These are phyloP conservation scores for Zhengitettix transpicula DNA, from an alignment of 2,888 invertebrate genomes.

Conservation along the genomic window DNA sequence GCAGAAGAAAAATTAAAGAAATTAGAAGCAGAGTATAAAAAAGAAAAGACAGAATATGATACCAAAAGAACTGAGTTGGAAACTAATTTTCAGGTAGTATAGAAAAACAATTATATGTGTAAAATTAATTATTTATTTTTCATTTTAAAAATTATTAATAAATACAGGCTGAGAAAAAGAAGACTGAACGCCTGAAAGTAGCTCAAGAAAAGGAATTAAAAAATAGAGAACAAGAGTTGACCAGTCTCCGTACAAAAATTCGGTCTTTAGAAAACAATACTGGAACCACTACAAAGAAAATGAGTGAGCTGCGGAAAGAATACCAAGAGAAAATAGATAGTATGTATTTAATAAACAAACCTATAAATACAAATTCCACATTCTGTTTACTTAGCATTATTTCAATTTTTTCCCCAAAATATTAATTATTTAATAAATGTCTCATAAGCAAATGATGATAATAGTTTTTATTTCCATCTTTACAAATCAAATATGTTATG, in stretches of 20 bases:
- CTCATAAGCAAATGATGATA: no score
- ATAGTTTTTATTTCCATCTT: no score
- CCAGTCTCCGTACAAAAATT: slow-evolving; percentile 56
- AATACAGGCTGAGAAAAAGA: slow-evolving; percentile 42
- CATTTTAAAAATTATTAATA: not conserved
- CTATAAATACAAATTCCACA: no score
- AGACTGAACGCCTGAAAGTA: slow-evolving; percentile 46
- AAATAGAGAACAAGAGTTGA: slow-evolving; percentile 60
- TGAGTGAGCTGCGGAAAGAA: slow-evolving; percentile 48
- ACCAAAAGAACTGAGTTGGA: slow-evolving; percentile 33
- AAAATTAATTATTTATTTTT: not conserved
- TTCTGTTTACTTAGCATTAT: no score
- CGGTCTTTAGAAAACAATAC: slow-evolving; percentile 43
- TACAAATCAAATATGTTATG: no score
- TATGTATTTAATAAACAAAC: slow-evolving; percentile 28
- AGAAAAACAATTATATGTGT: not conserved
- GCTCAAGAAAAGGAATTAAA: slow-evolving; percentile 57
- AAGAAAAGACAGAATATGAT: slow-evolving; percentile 46
- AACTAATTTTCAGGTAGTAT: slow-evolving; percentile 21
- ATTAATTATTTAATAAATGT: no score
- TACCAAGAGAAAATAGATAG: slow-evolving; percentile 50
- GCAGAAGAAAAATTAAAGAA: slow-evolving; percentile 36
- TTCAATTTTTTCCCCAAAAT: no score
- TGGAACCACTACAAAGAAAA: slow-evolving; percentile 42
- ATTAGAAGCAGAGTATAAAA: slow-evolving; percentile 20